Conservation (phyloP, 92 coral and sea anemone genomes). For the Zoanthus sansibaricus region DNA sequence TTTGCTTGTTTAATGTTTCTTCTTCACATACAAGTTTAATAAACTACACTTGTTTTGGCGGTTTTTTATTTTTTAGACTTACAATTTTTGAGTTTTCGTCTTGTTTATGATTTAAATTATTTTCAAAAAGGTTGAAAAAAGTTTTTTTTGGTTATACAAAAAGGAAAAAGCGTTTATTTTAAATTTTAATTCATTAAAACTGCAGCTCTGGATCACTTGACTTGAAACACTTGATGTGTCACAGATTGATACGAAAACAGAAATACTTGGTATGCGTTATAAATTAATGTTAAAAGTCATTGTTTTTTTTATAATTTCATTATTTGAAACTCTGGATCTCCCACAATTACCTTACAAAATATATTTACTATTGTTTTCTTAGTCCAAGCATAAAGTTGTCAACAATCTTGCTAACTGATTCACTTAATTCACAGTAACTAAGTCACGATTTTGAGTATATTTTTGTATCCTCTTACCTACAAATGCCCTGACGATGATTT, state of each 20-base stretch:
- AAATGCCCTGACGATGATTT: too few relatives aligned
- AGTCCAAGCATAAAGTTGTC: too few relatives aligned
- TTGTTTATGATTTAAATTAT: not conserved
- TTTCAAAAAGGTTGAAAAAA: not conserved
- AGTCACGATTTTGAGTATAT: too few relatives aligned
- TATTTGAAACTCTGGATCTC: too few relatives aligned
- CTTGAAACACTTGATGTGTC: constrained; percentile 5
- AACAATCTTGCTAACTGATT: too few relatives aligned
- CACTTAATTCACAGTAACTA: too few relatives aligned
- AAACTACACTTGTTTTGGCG: not conserved
- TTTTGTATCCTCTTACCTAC: too few relatives aligned
- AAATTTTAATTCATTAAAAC: constrained; percentile 5
- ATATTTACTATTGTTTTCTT: too few relatives aligned
- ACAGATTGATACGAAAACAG: not conserved
- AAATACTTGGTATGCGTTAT: not conserved
- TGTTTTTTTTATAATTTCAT: too few relatives aligned
- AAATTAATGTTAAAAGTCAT: too few relatives aligned
- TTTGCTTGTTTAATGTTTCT: not conserved
- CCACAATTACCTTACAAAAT: too few relatives aligned
- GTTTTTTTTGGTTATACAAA: not conserved
- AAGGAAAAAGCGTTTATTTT: not conserved
- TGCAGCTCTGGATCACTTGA: not conserved
- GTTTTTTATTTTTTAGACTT: not conserved
- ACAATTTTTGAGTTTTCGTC: not conserved
- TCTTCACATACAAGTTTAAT: not conserved